Conservation (phyloP, 2,113 vertebrate genomes). For the Odocoileus virginianus region DNA sequence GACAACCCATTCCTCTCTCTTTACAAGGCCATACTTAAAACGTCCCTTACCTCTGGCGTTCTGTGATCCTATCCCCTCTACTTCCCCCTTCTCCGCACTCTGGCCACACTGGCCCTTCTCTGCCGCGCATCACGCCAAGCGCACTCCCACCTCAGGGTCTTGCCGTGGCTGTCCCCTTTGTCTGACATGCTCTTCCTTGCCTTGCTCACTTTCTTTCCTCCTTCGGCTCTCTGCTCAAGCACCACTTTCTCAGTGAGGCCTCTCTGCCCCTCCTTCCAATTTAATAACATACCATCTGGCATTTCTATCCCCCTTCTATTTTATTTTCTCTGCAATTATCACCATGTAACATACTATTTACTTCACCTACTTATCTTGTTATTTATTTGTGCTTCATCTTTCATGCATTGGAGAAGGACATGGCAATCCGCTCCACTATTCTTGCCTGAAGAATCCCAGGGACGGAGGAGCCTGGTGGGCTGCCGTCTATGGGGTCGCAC, state of each 20-base stretch:
- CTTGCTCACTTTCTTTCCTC: not conserved
- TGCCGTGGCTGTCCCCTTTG: not conserved
- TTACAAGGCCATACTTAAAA: not conserved
- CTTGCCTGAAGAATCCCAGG: not conserved
- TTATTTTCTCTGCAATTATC: not conserved
- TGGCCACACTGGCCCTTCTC: not conserved
- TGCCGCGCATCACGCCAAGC: not conserved
- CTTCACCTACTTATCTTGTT: not conserved
- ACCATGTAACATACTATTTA: not conserved
- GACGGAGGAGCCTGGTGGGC: not conserved
- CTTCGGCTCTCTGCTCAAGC: not conserved
- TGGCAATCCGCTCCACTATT: not conserved
- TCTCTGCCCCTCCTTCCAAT: not conserved
- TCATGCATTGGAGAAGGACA: not conserved
- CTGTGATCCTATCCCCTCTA: not conserved
- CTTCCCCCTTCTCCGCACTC: not conserved
- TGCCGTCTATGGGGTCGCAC: rapidly evolving
- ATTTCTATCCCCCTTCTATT: not conserved
- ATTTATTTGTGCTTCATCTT: not conserved
- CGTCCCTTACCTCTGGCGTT: not conserved
- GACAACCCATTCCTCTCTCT: not conserved
- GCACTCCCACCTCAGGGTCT: not conserved
- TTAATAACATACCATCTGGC: not conserved
- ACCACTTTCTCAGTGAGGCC: not conserved
- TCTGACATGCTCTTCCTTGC: not conserved